Evolutionary conservation across 2,113 vertebrate genomes (phyloP).

Genomic region (Perca fluviatilis): DNA sequence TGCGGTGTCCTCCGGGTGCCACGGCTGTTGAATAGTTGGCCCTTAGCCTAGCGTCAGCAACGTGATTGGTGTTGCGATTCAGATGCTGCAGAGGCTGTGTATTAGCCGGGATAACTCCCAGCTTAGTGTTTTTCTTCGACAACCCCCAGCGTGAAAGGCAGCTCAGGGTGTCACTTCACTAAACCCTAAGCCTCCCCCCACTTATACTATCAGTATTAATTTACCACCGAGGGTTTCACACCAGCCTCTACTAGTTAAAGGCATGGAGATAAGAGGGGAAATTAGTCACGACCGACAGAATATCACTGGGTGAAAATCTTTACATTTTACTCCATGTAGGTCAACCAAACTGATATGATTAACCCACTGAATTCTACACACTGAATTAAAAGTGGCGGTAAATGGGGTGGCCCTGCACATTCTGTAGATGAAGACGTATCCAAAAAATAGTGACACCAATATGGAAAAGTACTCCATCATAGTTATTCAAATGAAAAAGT

Average conservation of each 20-base stretch:
- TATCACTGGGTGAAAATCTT: slow-evolving; percentile 15
- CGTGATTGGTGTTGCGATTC: slow-evolving; percentile 73
- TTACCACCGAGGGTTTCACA: slow-evolving; percentile 46
- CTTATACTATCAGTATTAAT: slow-evolving; percentile 45
- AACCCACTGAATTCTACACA: background rate
- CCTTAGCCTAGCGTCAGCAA: slow-evolving; percentile 65
- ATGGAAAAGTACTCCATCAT: background rate
- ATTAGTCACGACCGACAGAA: slow-evolving; percentile 52
- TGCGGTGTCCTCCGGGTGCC: slow-evolving; percentile 68
- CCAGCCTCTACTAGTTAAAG: slow-evolving; percentile 39
- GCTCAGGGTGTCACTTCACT: slow-evolving; percentile 50
- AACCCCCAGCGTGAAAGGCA: slow-evolving; percentile 36
- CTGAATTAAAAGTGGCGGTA: background rate
- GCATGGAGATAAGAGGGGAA: slow-evolving; percentile 40
- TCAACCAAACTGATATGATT: slow-evolving; percentile 38
- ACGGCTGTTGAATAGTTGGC: slow-evolving; percentile 68
- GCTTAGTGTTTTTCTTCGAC: slow-evolving; percentile 41
- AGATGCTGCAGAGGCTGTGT: slow-evolving; percentile 42
- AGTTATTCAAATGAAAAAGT: background rate
- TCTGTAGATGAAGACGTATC: too few relatives aligned
- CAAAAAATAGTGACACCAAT: too few relatives aligned
- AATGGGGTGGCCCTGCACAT: background rate
- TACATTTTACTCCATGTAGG: slow-evolving; percentile 57
- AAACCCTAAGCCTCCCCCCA: slow-evolving; percentile 27
- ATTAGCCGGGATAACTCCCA: slow-evolving; percentile 49